Percentiles rank a stretch among this genome's conserved stretches.
Conservation (phyloP, 2,888 invertebrate species). For the Trissolcus japonicus region DNA sequence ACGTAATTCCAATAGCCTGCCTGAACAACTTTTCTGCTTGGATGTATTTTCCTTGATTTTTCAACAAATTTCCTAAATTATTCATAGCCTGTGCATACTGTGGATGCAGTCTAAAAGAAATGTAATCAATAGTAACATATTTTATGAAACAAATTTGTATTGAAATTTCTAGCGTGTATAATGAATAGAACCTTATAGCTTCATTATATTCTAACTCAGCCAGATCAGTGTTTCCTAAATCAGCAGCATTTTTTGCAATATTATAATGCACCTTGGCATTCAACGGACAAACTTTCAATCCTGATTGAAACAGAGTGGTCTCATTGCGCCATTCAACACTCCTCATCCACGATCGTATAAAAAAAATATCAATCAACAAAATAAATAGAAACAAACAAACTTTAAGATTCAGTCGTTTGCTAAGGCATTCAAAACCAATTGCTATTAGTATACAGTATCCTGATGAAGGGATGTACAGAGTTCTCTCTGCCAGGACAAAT, state of each 20-base stretch:
- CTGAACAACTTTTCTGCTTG: slow-evolving; percentile 86
- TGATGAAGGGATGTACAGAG: slow-evolving; percentile 88
- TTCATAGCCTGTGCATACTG: slow-evolving; percentile 95
- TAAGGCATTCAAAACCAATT: slow-evolving; percentile 79
- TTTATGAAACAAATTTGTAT: not conserved
- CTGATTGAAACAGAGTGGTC: slow-evolving; percentile 86
- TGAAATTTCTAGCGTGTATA: not conserved
- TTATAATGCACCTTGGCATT: slow-evolving; percentile 98
- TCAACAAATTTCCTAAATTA: slow-evolving; percentile 91
- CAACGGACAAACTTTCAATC: slow-evolving; percentile 90
- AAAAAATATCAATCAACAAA: slow-evolving; percentile 68
- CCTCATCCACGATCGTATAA: slow-evolving; percentile 76
- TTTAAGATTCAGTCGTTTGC: slow-evolving; percentile 55
- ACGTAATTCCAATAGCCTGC: slow-evolving; percentile 86
- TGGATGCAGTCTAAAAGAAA: slow-evolving; percentile 81
- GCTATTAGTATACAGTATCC: slow-evolving; percentile 86
- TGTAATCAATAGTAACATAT: slow-evolving; percentile 3
- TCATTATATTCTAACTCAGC: slow-evolving; percentile 88
- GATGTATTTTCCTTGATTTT: slow-evolving; percentile 82
- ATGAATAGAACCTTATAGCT: slow-evolving; percentile 81
- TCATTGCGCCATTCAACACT: slow-evolving; percentile 90
- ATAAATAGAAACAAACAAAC: slow-evolving; percentile 63
- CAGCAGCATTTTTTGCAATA: slow-evolving; percentile 91
- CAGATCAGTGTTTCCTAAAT: slow-evolving; percentile 81
- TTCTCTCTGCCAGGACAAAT: slow-evolving; percentile 92